Evolutionary conservation across 1,140 invertebrate species (phyloP).

Genomic region (Caenorhabditis remanei): DNA sequence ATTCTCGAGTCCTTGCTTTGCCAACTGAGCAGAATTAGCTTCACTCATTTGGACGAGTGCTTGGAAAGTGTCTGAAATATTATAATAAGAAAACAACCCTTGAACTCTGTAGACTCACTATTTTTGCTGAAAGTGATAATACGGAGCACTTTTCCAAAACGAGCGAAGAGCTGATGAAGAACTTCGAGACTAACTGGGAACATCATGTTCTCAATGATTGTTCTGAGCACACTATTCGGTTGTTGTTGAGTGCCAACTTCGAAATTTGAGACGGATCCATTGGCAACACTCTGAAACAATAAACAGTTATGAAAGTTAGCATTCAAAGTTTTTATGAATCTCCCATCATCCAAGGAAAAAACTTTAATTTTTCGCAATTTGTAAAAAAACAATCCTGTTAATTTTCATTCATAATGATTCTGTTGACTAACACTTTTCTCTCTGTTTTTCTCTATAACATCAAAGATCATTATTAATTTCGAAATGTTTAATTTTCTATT

Average conservation of each 20-base stretch:
- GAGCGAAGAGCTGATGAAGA: constrained; percentile 95
- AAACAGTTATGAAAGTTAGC: no score
- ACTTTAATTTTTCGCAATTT: no score
- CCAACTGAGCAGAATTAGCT: constrained; percentile 92
- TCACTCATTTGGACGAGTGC: constrained; percentile 98
- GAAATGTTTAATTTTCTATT: no score
- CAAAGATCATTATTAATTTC: no score
- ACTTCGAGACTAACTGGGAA: constrained; percentile 97
- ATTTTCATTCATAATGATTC: no score
- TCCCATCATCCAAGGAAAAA: no score
- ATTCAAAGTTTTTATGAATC: no score
- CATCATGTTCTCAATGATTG: constrained; percentile 97
- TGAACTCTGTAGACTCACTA: constrained; percentile 84
- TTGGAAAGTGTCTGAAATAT: constrained; percentile 94
- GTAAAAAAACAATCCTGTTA: no score
- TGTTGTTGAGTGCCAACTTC: constrained; percentile 75
- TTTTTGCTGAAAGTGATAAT: constrained; percentile 99
- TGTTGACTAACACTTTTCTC: no score
- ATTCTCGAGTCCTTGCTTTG: constrained; percentile 91
- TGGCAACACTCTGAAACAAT: constrained; percentile 39
- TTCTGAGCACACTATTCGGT: constrained; percentile 86
- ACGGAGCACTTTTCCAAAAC: constrained; percentile 96
- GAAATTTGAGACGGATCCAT: constrained; percentile 66
- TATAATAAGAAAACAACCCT: constrained; percentile 39
- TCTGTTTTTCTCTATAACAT: no score